phyloP scores from a whole-genome alignment of 2,113 vertebrate species.

The Chauna torquata region DNA sequence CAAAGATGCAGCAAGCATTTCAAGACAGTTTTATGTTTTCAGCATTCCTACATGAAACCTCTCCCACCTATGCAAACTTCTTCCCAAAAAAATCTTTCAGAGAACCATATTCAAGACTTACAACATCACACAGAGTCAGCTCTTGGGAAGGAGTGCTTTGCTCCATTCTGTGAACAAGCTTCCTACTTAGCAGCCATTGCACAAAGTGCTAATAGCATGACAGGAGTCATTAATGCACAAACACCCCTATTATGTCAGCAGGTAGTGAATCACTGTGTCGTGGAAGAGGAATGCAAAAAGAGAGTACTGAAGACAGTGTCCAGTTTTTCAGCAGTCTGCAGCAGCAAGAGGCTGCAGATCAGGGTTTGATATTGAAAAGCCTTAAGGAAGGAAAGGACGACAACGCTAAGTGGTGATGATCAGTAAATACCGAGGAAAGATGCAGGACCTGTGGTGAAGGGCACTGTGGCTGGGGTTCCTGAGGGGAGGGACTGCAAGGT shows the following conservation, averaged over 20 bases:
- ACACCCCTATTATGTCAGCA: not conserved
- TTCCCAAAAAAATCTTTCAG: not conserved
- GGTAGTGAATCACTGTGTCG: not conserved
- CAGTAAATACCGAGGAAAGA: not conserved
- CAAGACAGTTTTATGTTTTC: not conserved
- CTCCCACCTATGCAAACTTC: not conserved
- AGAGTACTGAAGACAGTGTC: not conserved
- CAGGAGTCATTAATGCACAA: not conserved
- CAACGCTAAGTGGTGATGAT: fast-evolving
- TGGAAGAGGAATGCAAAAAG: not conserved
- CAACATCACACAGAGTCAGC: not conserved
- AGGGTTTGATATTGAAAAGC: not conserved
- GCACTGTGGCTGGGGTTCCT: not conserved
- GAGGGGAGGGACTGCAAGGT: not conserved
- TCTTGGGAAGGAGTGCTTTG: not conserved
- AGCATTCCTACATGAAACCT: not conserved
- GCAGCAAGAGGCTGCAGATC: not conserved
- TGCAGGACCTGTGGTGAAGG: not conserved
- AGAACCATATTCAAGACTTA: not conserved
- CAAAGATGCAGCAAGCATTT: not conserved
- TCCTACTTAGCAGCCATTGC: not conserved
- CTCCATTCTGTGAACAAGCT: not conserved
- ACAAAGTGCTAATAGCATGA: not conserved
- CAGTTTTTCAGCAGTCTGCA: not conserved
- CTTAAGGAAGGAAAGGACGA: not conserved